Evolutionary conservation across 2,888 invertebrate genomes (phyloP), one percentile per base, ranked within the genome.

Genomic region (Folsomia candida): DNA sequence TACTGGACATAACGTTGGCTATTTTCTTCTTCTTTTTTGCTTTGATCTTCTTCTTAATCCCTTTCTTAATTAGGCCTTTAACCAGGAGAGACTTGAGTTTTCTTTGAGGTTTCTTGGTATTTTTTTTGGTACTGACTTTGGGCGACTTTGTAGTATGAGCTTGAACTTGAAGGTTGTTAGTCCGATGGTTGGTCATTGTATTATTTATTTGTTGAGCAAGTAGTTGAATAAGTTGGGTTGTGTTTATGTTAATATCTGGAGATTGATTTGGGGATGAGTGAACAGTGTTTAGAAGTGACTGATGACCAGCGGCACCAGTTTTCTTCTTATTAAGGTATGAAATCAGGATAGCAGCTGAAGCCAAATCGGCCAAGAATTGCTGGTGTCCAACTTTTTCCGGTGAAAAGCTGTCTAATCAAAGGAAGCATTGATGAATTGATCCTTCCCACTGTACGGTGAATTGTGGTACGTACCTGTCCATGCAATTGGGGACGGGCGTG

Each of bases 341-440:
- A 61, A 76, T 76, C 67, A 76, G 58, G 72, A 74, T 62, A 74
- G 76, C 70, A 73, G 73, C 66, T 51, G 76, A 51, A 69, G 76
- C 76, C 72, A 74, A 65, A 70, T 74, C 72, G 60, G 70, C 70
- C 68, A 76, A 57, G 72, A 70, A 57, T 58, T 76, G 70, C 47
- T 67, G 51, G 26, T 74, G 65, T 61, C 58, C 68, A 25, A 63
- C 26, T 54, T 73, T 58, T 51, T 73, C 68, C 60, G 37, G 28
- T 28, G 69, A 66, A 59, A 60, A 47, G 67, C 75, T 72, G 60
- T 71, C 76, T 76, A 67, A 76, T 72, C 73, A 74, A 72, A 66
- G 73, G 28, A 27, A 37, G 14, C 14, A 37, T 37, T 37, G 37
- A 37, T 37, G 14, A 37, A 37, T 14, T 37, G 14, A 37, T 37